These are phyloP conservation scores for Dynastes maya DNA, from an alignment of 2,888 invertebrate genomes.

Conservation along the genomic window DNA sequence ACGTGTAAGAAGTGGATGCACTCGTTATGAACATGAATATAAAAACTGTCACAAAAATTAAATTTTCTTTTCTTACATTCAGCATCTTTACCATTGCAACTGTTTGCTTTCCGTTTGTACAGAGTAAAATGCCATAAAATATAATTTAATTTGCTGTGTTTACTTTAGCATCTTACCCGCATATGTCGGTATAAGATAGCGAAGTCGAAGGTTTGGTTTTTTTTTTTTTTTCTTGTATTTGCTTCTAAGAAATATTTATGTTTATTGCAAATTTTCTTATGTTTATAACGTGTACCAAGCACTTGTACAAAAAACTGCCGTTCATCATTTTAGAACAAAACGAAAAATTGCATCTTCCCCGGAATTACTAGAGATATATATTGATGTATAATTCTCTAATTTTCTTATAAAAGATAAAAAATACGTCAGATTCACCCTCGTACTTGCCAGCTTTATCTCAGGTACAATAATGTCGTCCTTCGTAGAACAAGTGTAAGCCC, in stretches of 20 bases:
- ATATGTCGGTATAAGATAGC: neutral
- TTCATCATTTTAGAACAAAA: neutral
- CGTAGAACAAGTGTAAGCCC: no score
- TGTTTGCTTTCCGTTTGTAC: neutral
- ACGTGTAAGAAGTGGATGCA: neutral
- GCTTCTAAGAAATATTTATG: neutral
- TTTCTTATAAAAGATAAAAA: no score
- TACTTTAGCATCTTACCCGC: no score
- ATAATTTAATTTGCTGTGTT: no score
- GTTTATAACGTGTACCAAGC: neutral
- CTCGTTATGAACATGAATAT: neutral
- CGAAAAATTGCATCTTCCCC: neutral
- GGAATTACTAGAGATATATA: neutral
- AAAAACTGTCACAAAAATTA: neutral
- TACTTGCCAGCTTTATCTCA: no score
- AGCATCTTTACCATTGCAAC: neutral
- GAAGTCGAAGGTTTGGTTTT: neutral
- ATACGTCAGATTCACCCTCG: no score
- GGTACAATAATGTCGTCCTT: no score
- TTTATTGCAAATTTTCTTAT: neutral
- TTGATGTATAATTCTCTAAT: no score
- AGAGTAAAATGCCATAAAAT: neutral
- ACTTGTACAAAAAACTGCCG: neutral
- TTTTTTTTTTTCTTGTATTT: neutral
- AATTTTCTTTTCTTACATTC: neutral